Conservation (phyloP, 2,797 vertebrate genomes). For the Allobates femoralis region DNA sequence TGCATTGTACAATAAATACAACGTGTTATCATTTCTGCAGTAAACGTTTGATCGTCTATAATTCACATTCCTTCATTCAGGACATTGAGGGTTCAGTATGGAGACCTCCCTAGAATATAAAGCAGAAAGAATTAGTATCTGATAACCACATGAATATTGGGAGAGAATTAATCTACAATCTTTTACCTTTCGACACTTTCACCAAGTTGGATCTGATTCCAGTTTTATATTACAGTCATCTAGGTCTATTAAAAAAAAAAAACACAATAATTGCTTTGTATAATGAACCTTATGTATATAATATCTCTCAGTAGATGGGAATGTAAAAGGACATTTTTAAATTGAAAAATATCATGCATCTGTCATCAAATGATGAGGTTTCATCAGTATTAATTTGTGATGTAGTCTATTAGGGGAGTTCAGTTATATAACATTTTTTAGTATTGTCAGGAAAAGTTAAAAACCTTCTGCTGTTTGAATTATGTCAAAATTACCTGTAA, state of each 20-base stretch:
- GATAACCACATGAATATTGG: neutral
- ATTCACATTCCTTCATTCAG: neutral
- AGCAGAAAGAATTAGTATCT: neutral
- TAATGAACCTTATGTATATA: neutral
- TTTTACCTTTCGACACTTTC: neutral
- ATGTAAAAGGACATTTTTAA: neutral
- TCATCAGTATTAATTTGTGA: neutral
- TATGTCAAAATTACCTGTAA: slow-evolving; percentile 73
- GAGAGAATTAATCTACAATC: neutral
- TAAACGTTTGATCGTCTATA: neutral
- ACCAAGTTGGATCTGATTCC: neutral
- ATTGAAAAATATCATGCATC: too few relatives aligned
- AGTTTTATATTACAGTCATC: neutral
- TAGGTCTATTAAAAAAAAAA: neutral
- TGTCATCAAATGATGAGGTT: neutral
- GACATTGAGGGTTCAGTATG: neutral
- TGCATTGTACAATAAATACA: neutral
- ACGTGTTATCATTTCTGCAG: neutral
- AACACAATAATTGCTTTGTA: neutral
- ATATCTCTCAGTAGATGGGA: neutral
- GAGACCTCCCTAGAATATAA: neutral
- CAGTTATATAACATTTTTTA: neutral
- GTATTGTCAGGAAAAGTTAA: neutral
- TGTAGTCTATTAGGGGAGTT: too few relatives aligned
- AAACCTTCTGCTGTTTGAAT: slow-evolving; percentile 74